phyloP scores from a whole-genome alignment of 2,113 vertebrate species.

The Gavia stellata region DNA sequence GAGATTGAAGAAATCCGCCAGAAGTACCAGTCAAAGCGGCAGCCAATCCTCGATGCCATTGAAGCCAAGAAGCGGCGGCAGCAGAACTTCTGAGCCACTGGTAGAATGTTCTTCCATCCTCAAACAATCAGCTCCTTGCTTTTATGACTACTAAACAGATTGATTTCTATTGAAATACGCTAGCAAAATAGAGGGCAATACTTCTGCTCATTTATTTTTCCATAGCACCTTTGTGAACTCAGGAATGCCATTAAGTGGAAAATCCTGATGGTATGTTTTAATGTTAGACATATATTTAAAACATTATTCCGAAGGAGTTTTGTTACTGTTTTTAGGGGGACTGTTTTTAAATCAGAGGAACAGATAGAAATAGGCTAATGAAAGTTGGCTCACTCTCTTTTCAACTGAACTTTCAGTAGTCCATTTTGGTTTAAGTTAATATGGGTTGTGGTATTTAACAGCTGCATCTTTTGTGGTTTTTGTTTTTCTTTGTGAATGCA shows the following conservation, averaged over 20 bases:
- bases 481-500: conserved; percentile 46
- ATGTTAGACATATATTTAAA: not conserved
- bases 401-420: conserved; percentile 33
- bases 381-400: conserved; percentile 31
- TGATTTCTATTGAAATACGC: conserved; percentile 24
- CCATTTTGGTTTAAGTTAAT: not conserved
- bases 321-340: conserved; percentile 40
- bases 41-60: conserved; percentile 93
- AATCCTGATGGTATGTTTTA: conserved; percentile 34
- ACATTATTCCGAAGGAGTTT: conserved; percentile 5
- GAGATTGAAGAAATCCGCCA: conserved; percentile 94
- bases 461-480: not conserved
- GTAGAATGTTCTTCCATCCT: not conserved
- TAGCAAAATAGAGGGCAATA: conserved; percentile 50
- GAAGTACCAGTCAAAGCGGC: conserved; percentile 90
- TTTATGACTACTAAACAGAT: conserved; percentile 19
- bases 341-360: conserved; percentile 46
- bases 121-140: conserved; percentile 42
- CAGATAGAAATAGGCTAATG: conserved; percentile 12
- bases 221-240: conserved; percentile 72
- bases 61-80: conserved; percentile 91
- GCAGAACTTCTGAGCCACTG: conserved; percentile 81
- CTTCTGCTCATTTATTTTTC: conserved; percentile 43
- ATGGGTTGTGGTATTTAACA: not conserved
- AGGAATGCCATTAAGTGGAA: conserved; percentile 56